These are phyloP conservation scores for Galaxias olidus DNA, from an alignment of 2,797 vertebrate genomes.

Conservation along the genomic window DNA sequence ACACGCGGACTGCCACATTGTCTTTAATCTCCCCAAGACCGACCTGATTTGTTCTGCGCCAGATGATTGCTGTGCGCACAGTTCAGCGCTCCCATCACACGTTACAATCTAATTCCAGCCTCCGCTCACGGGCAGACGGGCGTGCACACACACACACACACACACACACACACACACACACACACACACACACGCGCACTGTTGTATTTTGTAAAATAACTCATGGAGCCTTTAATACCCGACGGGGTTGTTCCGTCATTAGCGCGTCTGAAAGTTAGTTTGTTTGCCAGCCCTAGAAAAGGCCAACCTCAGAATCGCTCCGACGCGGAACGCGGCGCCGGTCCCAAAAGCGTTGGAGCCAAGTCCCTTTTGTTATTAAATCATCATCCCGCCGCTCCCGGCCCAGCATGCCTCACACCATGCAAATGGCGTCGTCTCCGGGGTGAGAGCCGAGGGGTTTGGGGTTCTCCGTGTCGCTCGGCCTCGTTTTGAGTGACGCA, in stretches of 20 bases:
- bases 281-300: constrained; percentile 38
- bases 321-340: constrained; percentile 6
- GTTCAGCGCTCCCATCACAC: too few relatives aligned
- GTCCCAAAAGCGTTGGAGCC: constrained; percentile 25
- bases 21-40: too few relatives aligned
- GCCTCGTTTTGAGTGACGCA: too few relatives aligned
- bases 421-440: constrained; percentile 15
- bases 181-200: constrained; percentile 13
- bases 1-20: too few relatives aligned
- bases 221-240: constrained; percentile 43
- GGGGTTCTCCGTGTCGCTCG: background rate
- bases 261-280: constrained; percentile 40
- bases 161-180: constrained; percentile 9
- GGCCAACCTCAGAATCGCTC: background rate
- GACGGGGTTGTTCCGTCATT: constrained; percentile 51
- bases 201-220: constrained; percentile 47
- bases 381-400: constrained; percentile 16
- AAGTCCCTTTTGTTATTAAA: constrained; percentile 16
- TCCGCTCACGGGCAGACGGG: background rate
- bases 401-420: background rate
- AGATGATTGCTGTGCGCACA: too few relatives aligned
- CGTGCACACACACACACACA: background rate
- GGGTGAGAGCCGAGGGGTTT: background rate
- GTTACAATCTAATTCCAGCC: background rate
- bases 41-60: too few relatives aligned